Conservation (phyloP, 2,888 invertebrate genomes). For the Oasisia sp. region DNA sequence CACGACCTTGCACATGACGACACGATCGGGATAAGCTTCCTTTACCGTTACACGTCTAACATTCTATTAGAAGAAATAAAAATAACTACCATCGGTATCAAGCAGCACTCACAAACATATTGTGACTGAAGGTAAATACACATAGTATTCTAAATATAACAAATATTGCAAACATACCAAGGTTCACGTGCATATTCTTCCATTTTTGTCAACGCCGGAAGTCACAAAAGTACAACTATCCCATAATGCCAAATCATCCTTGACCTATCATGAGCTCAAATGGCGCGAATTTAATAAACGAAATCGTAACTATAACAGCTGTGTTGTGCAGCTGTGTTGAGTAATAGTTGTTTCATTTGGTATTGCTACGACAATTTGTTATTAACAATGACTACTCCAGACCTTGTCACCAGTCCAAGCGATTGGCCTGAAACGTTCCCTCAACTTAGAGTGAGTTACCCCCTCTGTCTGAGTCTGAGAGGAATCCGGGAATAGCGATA, state of each 20-base stretch:
- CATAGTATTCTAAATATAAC: slow-evolving; percentile 7
- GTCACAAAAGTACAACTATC: slow-evolving; percentile 19
- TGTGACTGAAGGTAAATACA: neutral
- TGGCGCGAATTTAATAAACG: neutral
- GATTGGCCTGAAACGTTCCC: neutral
- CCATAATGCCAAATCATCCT: slow-evolving; percentile 7
- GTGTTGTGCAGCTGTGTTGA: neutral
- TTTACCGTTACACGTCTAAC: neutral
- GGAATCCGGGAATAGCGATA: too few species aligned
- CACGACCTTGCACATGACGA: slow-evolving; percentile 18
- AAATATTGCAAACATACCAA: slow-evolving; percentile 69
- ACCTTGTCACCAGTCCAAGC: neutral
- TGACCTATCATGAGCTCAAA: neutral
- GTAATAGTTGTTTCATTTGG: neutral
- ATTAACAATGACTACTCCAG: neutral
- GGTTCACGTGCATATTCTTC: slow-evolving; percentile 97
- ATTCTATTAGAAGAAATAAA: neutral
- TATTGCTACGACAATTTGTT: neutral
- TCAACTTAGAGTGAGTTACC: neutral
- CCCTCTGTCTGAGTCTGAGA: neutral
- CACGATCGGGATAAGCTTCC: neutral
- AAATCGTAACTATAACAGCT: neutral
- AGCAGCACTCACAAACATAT: neutral
- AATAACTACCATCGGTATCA: neutral
- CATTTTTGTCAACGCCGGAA: slow-evolving; percentile 70